Evolutionary conservation across 2,797 vertebrate genomes (phyloP).

Genomic region (Pseudomugil tenellus): DNA sequence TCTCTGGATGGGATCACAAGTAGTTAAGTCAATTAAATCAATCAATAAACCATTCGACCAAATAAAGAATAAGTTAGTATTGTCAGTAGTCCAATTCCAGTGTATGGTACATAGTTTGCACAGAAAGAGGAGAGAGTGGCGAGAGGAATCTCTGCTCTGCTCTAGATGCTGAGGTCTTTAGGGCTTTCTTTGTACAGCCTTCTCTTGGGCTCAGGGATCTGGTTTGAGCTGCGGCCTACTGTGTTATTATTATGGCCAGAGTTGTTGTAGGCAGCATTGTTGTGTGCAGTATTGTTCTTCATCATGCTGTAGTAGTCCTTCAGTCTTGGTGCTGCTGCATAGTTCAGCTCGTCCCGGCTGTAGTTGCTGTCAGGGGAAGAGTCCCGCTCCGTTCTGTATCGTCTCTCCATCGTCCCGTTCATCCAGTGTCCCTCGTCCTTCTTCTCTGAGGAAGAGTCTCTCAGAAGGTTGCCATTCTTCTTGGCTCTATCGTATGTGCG

Average conservation of each 20-base stretch:
- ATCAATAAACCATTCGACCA: slow-evolving; percentile 66
- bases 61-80: slow-evolving; percentile 73
- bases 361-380: slow-evolving; percentile 84
- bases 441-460: slow-evolving; percentile 87
- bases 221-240: slow-evolving; percentile 76
- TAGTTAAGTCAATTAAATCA: slow-evolving; percentile 71
- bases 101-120: slow-evolving; percentile 75
- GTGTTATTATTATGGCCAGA: slow-evolving; percentile 71
- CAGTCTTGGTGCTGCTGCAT: slow-evolving; percentile 78
- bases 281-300: slow-evolving; percentile 83
- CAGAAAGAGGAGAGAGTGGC: slow-evolving; percentile 67
- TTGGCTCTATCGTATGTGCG: slow-evolving; percentile 83
- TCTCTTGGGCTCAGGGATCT: slow-evolving; percentile 88
- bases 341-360: slow-evolving; percentile 81
- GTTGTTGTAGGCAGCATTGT: slow-evolving; percentile 79
- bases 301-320: slow-evolving; percentile 86
- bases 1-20: slow-evolving; percentile 78
- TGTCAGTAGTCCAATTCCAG: slow-evolving; percentile 79
- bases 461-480: slow-evolving; percentile 81
- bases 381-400: slow-evolving; percentile 73
- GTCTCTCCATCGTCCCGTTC: slow-evolving; percentile 79
- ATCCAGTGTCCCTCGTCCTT: slow-evolving; percentile 71
- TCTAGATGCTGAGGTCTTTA: slow-evolving; percentile 97
- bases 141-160: slow-evolving; percentile 64
- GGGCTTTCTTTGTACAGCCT: slow-evolving; percentile 94